Conservation (phyloP, 2,113 vertebrate genomes). For the Rallus limicola region DNA sequence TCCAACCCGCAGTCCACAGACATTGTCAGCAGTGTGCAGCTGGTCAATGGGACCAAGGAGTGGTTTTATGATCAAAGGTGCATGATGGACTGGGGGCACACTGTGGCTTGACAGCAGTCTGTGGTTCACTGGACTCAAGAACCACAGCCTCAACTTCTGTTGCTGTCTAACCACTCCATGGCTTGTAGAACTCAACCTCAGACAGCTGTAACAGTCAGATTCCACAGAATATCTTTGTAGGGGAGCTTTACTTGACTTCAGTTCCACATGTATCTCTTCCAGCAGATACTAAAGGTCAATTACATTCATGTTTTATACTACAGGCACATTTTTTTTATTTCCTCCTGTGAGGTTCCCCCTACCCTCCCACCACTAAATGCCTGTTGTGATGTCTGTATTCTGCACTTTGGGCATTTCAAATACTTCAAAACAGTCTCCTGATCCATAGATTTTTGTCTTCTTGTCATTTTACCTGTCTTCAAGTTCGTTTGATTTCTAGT, state of each 20-base stretch:
- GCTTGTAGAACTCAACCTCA: not conserved
- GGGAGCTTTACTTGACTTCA: not conserved
- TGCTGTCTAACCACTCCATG: not conserved
- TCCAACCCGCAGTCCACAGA: not conserved
- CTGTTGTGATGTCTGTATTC: not conserved
- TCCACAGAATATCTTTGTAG: not conserved
- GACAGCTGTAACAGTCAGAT: not conserved
- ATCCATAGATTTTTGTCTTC: not conserved
- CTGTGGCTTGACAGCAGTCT: not conserved
- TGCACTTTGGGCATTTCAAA: not conserved
- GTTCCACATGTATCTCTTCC: not conserved
- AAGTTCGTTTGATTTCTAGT: not conserved
- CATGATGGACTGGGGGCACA: rapidly evolving
- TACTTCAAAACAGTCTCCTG: not conserved
- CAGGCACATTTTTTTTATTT: not conserved
- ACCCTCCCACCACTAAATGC: not conserved
- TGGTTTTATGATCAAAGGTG: not conserved
- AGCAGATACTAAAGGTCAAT: not conserved
- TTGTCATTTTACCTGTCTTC: not conserved
- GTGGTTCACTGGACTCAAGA: not conserved
- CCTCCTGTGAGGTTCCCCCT: not conserved
- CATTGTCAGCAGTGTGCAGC: rapidly evolving
- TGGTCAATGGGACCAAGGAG: not conserved
- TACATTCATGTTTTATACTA: not conserved
- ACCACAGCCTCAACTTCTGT: not conserved